Conservation (phyloP, 2,113 vertebrate genomes). For the Ophiodon elongatus region DNA sequence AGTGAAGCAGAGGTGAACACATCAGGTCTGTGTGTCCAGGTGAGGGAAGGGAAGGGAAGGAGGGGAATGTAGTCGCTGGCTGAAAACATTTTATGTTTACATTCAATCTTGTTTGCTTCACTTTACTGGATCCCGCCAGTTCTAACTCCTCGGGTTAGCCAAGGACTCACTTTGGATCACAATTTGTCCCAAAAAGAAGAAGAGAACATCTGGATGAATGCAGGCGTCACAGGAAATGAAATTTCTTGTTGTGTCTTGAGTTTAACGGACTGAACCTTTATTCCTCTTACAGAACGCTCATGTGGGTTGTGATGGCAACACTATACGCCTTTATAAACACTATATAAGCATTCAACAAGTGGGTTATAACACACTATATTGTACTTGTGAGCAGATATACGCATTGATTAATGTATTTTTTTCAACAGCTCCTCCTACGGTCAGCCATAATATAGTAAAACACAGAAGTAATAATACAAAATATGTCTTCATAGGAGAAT, state of each 20-base stretch:
- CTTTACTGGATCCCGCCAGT: background rate
- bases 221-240: background rate
- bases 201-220: background rate
- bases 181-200: background rate
- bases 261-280: background rate
- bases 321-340: background rate
- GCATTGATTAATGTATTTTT: background rate
- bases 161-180: background rate
- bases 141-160: background rate
- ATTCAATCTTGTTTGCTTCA: conserved; percentile 32
- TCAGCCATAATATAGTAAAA: background rate
- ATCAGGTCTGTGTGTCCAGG: conserved; percentile 21
- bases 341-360: background rate
- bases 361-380: background rate
- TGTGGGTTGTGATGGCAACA: background rate
- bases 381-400: background rate
- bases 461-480: conserved; percentile 1
- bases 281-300: background rate
- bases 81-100: conserved; percentile 37
- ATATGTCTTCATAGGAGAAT: background rate
- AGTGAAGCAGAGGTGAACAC: conserved; percentile 30
- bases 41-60: background rate
- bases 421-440: background rate
- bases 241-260: background rate
- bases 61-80: background rate